Conservation (phyloP, 2,888 invertebrate genomes). For the Beris chalybata region DNA sequence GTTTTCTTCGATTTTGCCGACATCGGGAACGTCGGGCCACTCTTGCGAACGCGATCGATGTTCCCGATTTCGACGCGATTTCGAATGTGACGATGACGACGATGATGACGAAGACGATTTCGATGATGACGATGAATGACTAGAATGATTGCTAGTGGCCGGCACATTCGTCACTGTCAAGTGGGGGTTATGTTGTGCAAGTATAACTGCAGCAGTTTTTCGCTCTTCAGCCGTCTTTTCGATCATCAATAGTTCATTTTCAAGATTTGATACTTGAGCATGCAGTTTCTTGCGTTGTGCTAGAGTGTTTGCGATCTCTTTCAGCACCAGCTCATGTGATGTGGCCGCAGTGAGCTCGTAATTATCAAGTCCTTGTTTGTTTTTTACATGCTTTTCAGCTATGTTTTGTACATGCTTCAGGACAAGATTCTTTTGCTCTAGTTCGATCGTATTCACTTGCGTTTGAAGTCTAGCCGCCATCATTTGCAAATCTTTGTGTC, state of each 20-base stretch:
- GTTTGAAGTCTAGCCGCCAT: constrained; percentile 84
- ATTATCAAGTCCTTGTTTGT: constrained; percentile 53
- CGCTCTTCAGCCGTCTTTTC: constrained; percentile 72
- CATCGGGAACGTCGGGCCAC: constrained; percentile 89
- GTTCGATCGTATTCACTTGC: constrained; percentile 71
- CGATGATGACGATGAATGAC: constrained; percentile 56
- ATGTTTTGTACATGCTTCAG: constrained; percentile 75
- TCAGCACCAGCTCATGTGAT: constrained; percentile 79
- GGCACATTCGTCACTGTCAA: constrained; percentile 45
- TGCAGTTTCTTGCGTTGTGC: constrained; percentile 83
- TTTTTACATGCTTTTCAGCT: constrained; percentile 68
- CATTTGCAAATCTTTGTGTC: constrained; percentile 89
- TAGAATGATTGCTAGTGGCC: constrained; percentile 39
- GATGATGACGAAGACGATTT: constrained; percentile 57
- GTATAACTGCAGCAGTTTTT: constrained; percentile 55
- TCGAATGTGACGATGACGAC: constrained; percentile 51
- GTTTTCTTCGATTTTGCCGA: constrained; percentile 88
- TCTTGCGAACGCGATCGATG: constrained; percentile 82
- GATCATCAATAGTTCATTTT: constrained; percentile 74
- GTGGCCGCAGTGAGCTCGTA: constrained; percentile 67
- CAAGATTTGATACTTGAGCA: constrained; percentile 70
- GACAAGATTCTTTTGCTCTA: constrained; percentile 73
- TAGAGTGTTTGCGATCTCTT: constrained; percentile 83
- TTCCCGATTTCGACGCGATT: constrained; percentile 68
- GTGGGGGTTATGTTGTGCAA: constrained; percentile 53